A percentile compares a stretch with the other conserved stretches of the same genome.
phyloP scores from a whole-genome alignment of 2,797 vertebrate genomes.

The Platyrinchus mystaceus region DNA sequence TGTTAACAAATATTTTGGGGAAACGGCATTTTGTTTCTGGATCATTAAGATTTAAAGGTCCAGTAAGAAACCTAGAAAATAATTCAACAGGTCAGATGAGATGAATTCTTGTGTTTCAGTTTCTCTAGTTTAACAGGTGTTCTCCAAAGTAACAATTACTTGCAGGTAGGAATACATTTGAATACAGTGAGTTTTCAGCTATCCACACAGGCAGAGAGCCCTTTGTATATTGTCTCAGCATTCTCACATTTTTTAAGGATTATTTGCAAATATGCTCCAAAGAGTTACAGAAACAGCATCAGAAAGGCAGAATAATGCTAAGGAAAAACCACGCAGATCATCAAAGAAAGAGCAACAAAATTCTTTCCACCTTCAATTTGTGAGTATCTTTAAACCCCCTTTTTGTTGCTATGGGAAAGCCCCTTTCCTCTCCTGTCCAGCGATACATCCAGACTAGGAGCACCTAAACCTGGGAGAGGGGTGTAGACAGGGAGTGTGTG shows the following conservation, averaged over 20 bases:
- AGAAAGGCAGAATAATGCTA: neutral
- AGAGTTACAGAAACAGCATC: neutral
- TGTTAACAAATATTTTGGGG: conserved; percentile 94
- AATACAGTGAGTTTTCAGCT: neutral
- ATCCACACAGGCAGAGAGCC: neutral
- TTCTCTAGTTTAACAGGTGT: neutral
- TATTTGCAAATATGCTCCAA: neutral
- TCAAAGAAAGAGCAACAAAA: neutral
- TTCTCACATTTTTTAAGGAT: neutral
- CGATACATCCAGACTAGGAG: neutral
- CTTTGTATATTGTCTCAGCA: neutral
- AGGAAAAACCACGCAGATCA: neutral
- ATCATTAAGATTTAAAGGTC: conserved; percentile 93
- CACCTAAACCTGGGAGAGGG: neutral
- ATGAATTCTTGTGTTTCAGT: neutral
- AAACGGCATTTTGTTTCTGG: conserved; percentile 95
- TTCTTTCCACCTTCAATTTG: neutral
- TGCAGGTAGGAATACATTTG: neutral
- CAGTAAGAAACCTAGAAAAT: conserved; percentile 92
- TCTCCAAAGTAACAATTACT: neutral
- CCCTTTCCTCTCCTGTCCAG: neutral
- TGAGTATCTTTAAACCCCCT: neutral
- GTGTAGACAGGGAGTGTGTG: neutral
- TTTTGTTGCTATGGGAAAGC: neutral
- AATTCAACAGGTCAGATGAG: neutral